Evolutionary conservation across 2,797 vertebrate genomes (phyloP), one percentile per base, ranked within the genome.

Genomic region (Artibeus jamaicensis): DNA sequence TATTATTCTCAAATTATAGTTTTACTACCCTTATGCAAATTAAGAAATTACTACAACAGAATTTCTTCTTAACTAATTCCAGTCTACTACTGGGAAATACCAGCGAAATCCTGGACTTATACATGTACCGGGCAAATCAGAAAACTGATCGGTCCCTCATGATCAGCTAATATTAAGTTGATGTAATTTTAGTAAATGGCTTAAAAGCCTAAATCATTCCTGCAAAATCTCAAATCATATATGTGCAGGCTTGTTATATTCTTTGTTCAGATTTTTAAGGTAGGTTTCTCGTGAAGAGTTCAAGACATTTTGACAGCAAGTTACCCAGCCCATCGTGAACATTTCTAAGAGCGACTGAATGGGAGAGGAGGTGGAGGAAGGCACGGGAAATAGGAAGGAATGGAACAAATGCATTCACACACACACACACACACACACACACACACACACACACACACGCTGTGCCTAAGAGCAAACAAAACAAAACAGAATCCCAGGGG

Each of bases 1-100:
- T 96, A 14, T 90, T 92, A 76, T 95, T 96, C 76, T 76, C 50
- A 21, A 70, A 62, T 82, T 93, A 89, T 95, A 37, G 92, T 86
- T 95, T 50, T 57, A 50, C 39, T 79, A 42, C 62, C 32, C 29
- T 16, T 81, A 32, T 68, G 34, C 44, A 86, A 96, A 93, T 96
- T 86, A 96, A 73, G 37, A 95, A 92, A 86, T 90, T 46, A 71
- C 55, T 88, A 3, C 84, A 79, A 87, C 83, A 91, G 5, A 86
- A 86, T 81, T 91, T 15, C 57, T 74, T 85, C 53, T 81, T 78
- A 82, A 59, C 83, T 91, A 91, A 86, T 95, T 73, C 37, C 48
- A 89, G 8, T 39, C 21, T 78, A 48, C 57, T 79, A 24, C 77
- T 85, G 90, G 77, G 32, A 95, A 90, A 42, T 78, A 86, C 65